A percentile compares a stretch with the other conserved stretches of the same genome.
Evolutionary conservation across 1,140 invertebrate species (phyloP).

Genomic region (Microplitis demolitor): DNA sequence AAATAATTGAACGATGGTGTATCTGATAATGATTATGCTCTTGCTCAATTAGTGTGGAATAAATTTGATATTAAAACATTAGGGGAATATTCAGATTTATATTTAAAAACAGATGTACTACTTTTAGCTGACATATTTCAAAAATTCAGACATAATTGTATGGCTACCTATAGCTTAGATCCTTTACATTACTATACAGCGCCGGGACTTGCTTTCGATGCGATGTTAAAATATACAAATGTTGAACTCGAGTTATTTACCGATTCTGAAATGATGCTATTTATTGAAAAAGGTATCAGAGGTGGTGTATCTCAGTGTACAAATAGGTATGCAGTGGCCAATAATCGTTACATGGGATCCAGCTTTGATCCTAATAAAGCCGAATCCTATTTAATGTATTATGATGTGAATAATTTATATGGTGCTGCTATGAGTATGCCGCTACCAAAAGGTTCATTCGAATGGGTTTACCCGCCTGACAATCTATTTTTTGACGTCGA

Average conservation of each 20-base stretch:
- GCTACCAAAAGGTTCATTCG: constrained; percentile 55
- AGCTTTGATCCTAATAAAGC: constrained; percentile 51
- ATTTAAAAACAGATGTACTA: constrained; percentile 1
- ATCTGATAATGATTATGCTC: constrained; percentile 1
- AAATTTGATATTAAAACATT: constrained; percentile 22
- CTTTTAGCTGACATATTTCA: constrained; percentile 57
- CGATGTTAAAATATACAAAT: constrained; percentile 49
- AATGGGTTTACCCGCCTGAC: constrained; percentile 44
- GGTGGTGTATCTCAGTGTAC: constrained; percentile 51
- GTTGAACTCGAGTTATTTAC: constrained; percentile 58
- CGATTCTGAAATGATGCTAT: constrained; percentile 55
- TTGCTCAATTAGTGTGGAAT: constrained; percentile 12
- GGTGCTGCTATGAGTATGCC: constrained; percentile 58
- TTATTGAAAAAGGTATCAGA: constrained; percentile 53
- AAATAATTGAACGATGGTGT: background rate
- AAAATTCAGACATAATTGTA: constrained; percentile 49
- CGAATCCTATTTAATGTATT: constrained; percentile 54
- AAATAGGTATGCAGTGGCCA: constrained; percentile 53
- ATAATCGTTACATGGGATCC: constrained; percentile 53
- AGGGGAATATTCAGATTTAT: constrained; percentile 11
- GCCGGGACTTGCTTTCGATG: constrained; percentile 47
- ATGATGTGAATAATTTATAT: constrained; percentile 66
- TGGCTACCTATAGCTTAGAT: constrained; percentile 45
- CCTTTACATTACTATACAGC: constrained; percentile 49
- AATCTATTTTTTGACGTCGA: too few species aligned